Evolutionary conservation across 2,888 invertebrate species (phyloP), one percentile per base, ranked within the genome.

Genomic region (Thecocarcelia acutangulata): DNA sequence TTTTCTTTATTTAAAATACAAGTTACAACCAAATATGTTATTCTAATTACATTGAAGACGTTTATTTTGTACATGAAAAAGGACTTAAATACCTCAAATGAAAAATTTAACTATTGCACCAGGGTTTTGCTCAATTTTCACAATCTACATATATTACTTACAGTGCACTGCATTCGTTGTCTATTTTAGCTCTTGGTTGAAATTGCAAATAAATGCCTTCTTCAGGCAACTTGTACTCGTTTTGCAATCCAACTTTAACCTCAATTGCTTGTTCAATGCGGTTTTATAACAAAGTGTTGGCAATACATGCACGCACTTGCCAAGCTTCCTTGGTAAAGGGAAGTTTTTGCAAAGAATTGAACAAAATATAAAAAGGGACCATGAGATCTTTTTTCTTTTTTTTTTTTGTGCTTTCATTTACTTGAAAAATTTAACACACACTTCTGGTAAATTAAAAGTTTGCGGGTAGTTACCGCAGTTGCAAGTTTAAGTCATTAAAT

Each of bases 361-460:
- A 54, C 11, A 42, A 42, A 12, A 24, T 9, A 33, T 8, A 33
- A 33, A 33, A 33, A 33, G 8, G 9, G 8, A 17, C 13, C 1
- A 9, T 19, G 44, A 21, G 12, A 19, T 5, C 11, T 48, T n/a
- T 28, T 9, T 11, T 2, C 24, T 2, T 1, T 50, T 1, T 12
- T 70, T 24, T 2, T 1, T 50, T 1, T 12, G 59, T 24, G 24
- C 52, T 61, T 33, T 19, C 4, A 13, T 21, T n/a, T n/a, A 6
- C 15, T 21, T 17, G 37, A 56, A 74, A 64, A 40, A 37, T 40
- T 64, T 28, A 50, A 59, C 52, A 64, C 66, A 59, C 66, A 59
- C 66, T 77, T 73, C 28, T 69, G 68, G 63, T 81, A 77, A 81
- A 81, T 77, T 77, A 81, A 77, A 81, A 81, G 63, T 69, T 81